Conservation (phyloP, 1,140 invertebrate species). For the Atta cephalotes region DNA sequence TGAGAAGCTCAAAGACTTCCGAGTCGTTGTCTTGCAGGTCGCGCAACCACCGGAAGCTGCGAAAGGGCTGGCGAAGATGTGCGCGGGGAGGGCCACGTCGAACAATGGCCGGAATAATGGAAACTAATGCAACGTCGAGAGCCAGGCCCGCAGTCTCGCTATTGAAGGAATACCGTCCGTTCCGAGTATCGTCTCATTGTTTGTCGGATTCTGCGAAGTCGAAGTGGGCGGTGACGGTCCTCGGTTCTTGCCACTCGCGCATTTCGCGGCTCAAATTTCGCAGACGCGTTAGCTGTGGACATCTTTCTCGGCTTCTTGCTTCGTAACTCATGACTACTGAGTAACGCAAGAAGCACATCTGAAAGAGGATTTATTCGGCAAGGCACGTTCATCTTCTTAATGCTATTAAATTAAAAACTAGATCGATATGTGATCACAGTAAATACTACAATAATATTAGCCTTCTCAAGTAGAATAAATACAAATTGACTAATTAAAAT, state of each 20-base stretch:
- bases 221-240: constrained; percentile 6
- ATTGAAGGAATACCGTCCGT: constrained; percentile 57
- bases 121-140: constrained; percentile 61
- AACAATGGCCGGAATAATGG: constrained; percentile 66
- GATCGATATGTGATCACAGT: not conserved
- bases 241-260: constrained; percentile 41
- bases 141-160: constrained; percentile 15
- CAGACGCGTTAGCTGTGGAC: constrained; percentile 65
- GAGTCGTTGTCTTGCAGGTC: constrained; percentile 59
- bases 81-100: not conserved
- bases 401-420: not conserved
- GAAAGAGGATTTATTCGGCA: constrained; percentile 18
- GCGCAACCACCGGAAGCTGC: constrained; percentile 38
- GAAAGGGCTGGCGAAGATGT: constrained; percentile 32
- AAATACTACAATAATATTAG: constrained; percentile 9
- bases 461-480: not conserved
- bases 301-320: constrained; percentile 27
- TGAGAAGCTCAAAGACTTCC: constrained; percentile 64
- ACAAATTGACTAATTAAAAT: not conserved
- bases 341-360: constrained; percentile 48
- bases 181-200: constrained; percentile 63
- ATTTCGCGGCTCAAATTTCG: constrained; percentile 73
- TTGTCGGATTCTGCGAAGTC: constrained; percentile 65
- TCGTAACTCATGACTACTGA: not conserved
- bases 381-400: constrained; percentile 1